Evolutionary conservation across 1,140 invertebrate species (phyloP).

Genomic region (Nautilus pompilius): DNA sequence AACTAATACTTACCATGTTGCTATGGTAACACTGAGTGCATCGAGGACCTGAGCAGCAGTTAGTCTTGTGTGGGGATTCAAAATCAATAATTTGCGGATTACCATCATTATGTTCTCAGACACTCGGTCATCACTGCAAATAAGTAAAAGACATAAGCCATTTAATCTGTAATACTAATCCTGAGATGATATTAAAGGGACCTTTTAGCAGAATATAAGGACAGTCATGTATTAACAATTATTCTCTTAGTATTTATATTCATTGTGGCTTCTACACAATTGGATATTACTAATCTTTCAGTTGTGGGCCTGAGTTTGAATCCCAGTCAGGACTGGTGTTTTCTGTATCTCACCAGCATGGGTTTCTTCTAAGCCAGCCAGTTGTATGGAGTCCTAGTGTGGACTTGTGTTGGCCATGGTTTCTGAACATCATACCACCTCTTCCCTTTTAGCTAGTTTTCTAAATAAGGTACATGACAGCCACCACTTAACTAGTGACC

Average conservation of each 20-base stretch:
- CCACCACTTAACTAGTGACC: too few relatives aligned
- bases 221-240: not conserved
- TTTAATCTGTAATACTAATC: not conserved
- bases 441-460: too few relatives aligned
- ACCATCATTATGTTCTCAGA: constrained; percentile 61
- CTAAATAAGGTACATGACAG: too few relatives aligned
- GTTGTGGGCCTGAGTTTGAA: not conserved
- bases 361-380: too few relatives aligned
- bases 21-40: constrained; percentile 57
- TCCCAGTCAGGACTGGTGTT: too few relatives aligned
- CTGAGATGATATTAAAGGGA: not conserved
- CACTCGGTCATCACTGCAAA: constrained; percentile 61
- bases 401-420: too few relatives aligned
- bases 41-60: constrained; percentile 65
- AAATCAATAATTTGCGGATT: constrained; percentile 61
- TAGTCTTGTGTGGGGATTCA: constrained; percentile 61
- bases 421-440: too few relatives aligned
- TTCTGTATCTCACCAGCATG: too few relatives aligned
- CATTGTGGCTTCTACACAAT: not conserved
- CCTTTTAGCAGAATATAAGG: not conserved
- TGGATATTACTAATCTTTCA: not conserved
- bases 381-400: too few relatives aligned
- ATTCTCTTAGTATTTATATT: not conserved
- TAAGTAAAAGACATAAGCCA: constrained; percentile 1
- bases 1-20: constrained; percentile 49